These are phyloP conservation scores for Bombus huntii DNA, from an alignment of 1,140 invertebrate species.

Conservation along the genomic window DNA sequence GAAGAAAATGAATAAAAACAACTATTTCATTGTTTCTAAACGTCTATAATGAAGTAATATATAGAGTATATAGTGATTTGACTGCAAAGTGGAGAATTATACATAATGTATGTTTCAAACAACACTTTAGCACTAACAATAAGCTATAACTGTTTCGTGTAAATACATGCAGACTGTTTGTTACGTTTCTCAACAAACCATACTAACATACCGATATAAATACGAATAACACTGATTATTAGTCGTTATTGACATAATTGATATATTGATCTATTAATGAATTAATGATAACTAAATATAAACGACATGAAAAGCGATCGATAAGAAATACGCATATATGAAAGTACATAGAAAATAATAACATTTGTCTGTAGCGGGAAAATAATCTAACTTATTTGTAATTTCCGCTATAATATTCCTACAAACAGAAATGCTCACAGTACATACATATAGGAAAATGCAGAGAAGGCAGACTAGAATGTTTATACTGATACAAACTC, in stretches of 20 bases:
- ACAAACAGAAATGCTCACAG: background rate
- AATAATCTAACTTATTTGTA: constrained; percentile 26
- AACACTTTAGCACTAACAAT: background rate
- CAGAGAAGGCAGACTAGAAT: constrained; percentile 4
- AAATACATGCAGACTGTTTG: background rate
- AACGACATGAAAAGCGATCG: too few relatives aligned
- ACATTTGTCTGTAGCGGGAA: background rate
- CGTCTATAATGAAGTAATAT: too few relatives aligned
- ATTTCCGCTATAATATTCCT: constrained; percentile 26
- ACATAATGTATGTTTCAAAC: background rate
- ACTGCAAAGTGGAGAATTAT: background rate
- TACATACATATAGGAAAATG: background rate
- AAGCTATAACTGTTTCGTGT: background rate
- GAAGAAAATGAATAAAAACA: background rate
- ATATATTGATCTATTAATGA: background rate
- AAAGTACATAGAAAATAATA: background rate
- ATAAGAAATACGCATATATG: background rate
- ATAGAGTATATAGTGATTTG: too few relatives aligned
- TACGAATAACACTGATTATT: background rate
- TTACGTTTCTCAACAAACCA: background rate
- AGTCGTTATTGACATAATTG: background rate
- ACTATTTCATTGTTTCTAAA: background rate
- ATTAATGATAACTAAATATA: too few relatives aligned
- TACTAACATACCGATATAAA: too few relatives aligned
- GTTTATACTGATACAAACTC: constrained; percentile 51